These are phyloP conservation scores for Todiramphus chloris DNA, from an alignment of 2,113 vertebrate genomes.

Conservation along the genomic window DNA sequence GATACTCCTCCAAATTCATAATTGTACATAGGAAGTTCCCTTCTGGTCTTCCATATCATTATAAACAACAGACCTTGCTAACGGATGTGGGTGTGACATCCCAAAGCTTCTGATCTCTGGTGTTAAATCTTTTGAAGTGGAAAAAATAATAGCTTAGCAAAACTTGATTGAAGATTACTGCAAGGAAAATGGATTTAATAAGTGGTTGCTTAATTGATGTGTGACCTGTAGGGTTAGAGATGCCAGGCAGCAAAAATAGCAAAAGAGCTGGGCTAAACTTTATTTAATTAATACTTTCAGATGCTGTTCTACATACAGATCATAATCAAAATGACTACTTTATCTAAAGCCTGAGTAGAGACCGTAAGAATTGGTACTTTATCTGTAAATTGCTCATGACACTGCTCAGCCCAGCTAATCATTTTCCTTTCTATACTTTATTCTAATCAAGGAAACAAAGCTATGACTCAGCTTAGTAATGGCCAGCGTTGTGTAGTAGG, in stretches of 20 bases:
- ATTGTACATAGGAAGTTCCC: not conserved
- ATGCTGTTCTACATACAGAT: not conserved
- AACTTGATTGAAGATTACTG: constrained; percentile 4
- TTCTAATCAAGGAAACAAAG: not conserved
- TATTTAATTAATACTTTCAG: constrained; percentile 12
- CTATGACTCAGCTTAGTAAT: not conserved
- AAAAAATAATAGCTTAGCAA: constrained; percentile 34
- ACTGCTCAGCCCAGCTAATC: not conserved
- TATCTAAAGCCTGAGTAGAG: not conserved
- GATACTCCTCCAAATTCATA: not conserved
- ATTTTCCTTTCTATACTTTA: not conserved
- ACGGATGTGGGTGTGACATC: constrained; percentile 3
- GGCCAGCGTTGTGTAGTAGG: not conserved
- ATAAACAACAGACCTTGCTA: not conserved
- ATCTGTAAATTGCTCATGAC: not conserved
- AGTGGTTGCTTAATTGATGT: not conserved
- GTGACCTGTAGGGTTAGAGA: not conserved
- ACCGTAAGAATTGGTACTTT: not conserved
- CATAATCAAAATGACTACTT: not conserved
- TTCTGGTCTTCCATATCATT: constrained; percentile 12
- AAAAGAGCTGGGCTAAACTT: not conserved
- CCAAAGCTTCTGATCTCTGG: constrained; percentile 19
- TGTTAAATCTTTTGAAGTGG: constrained; percentile 36
- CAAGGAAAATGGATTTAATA: constrained; percentile 24
- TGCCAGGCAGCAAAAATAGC: not conserved